Base-by-base conservation (phyloP, 2,888 invertebrate species). In the Mythimna ferrago region DNA sequence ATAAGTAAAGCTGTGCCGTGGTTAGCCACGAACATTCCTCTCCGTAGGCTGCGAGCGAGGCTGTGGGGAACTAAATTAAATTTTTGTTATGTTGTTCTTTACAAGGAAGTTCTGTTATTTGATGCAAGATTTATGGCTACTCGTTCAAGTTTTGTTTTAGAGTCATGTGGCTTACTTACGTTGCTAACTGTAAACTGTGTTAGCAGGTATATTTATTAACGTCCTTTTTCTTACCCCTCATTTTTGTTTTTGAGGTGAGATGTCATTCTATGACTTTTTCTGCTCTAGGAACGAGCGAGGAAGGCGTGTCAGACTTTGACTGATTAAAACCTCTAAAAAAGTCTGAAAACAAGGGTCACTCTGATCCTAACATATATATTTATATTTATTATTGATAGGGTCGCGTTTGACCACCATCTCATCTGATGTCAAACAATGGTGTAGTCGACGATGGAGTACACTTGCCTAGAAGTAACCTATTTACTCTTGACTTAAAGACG, bases 81-180 rank as follows among this genome's bases (percentile, higher is more conserved):
- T 76, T 66, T 81, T 79, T 67, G 60, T 53, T 60, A 48, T 71
- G 44, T 53, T 76, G 54, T 62, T 63, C 63, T 70, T 81, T 81
- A 9, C 19, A 32, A 11, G 9, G 26, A 60, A 78, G 35, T 69
- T 63, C 0, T 54, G 63, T 51, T 64, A 54, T 80, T 66, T 56
- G 58, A 75, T 80, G 58, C 61, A 79, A 80, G 41, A 73, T 73
- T 76, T 80, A 58, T 71, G 48, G 10, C 16, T n/a, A 26, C 3
- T 21, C 58, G 51, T 32, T 10, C 4, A 21, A 64, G 58, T 76
- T 66, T 54, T 1, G 21, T 61, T 63, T 75, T 19, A 11, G 51
- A 77, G 41, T 48, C 58, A 44, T 16, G 4, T 38, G n/a, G 16
- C 16, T 44, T 58, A 11, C 11, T 19, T 38, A 58, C 1, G 35